These are phyloP conservation scores for Notiomystis cincta DNA, from an alignment of 2,113 vertebrate genomes.

Conservation along the genomic window DNA sequence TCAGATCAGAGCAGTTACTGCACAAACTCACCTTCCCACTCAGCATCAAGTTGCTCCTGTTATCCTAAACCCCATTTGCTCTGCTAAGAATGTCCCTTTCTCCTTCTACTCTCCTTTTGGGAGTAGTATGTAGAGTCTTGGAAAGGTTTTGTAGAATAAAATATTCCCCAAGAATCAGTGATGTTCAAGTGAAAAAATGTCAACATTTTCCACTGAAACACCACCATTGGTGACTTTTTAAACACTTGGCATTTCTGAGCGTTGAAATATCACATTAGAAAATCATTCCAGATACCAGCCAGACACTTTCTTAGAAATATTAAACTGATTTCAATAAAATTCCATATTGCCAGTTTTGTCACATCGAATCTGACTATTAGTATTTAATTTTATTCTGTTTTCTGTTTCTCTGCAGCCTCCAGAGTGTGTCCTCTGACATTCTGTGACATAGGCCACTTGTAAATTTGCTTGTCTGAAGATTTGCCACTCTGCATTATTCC, in stretches of 20 bases:
- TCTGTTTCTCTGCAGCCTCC: not conserved
- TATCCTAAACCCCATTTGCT: not conserved
- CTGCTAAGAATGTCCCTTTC: not conserved
- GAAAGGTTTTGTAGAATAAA: not conserved
- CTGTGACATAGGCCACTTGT: not conserved
- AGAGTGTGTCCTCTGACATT: not conserved
- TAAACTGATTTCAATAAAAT: not conserved
- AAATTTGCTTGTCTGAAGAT: not conserved
- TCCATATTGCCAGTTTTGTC: not conserved
- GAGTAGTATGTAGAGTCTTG: not conserved
- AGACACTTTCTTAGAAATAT: not conserved
- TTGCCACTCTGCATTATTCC: not conserved
- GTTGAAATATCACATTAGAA: not conserved
- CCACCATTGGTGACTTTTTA: not conserved
- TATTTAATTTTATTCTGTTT: not conserved
- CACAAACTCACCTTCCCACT: slow-evolving; percentile 1
- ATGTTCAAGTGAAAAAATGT: not conserved
- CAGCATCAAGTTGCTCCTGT: not conserved
- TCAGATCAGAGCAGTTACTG: not conserved
- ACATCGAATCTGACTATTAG: not conserved
- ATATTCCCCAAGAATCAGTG: not conserved
- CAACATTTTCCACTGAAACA: not conserved
- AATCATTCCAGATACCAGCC: not conserved
- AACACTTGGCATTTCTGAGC: not conserved
- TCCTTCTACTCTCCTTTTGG: not conserved